These are phyloP conservation scores for Gymnogyps californianus DNA, from an alignment of 2,113 vertebrate species.

Conservation along the genomic window DNA sequence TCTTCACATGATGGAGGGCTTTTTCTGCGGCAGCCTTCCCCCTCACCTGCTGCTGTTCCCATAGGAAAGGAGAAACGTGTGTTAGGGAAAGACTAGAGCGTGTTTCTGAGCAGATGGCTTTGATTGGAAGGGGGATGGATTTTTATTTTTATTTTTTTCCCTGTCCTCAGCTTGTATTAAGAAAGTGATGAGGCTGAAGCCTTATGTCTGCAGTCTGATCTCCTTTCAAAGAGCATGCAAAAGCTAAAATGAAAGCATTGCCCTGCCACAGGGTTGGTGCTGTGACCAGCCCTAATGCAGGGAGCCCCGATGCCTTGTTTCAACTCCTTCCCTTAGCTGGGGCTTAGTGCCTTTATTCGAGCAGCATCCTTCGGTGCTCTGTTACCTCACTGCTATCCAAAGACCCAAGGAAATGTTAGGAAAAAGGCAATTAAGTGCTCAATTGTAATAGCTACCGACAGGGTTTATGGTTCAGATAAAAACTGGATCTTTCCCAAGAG, in stretches of 20 bases:
- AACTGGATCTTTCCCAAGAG: neutral
- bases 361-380: neutral
- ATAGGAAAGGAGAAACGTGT: neutral
- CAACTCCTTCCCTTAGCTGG: neutral
- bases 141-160: neutral
- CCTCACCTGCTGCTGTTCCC: slow-evolving; percentile 28
- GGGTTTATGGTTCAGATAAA: neutral
- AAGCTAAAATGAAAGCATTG: neutral
- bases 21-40: neutral
- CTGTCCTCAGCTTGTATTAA: neutral
- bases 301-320: neutral
- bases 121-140: neutral
- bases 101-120: slow-evolving; percentile 35
- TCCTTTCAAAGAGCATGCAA: neutral
- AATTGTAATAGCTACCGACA: fast-evolving
- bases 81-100: neutral
- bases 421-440: neutral
- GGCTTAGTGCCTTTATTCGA: neutral
- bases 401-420: neutral
- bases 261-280: neutral
- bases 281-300: neutral
- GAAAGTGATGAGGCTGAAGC: neutral
- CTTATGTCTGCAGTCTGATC: neutral
- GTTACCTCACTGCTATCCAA: neutral
- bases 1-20: neutral